Conservation (phyloP, 2,113 vertebrate species). For the Sarotherodon lohbergeri region DNA sequence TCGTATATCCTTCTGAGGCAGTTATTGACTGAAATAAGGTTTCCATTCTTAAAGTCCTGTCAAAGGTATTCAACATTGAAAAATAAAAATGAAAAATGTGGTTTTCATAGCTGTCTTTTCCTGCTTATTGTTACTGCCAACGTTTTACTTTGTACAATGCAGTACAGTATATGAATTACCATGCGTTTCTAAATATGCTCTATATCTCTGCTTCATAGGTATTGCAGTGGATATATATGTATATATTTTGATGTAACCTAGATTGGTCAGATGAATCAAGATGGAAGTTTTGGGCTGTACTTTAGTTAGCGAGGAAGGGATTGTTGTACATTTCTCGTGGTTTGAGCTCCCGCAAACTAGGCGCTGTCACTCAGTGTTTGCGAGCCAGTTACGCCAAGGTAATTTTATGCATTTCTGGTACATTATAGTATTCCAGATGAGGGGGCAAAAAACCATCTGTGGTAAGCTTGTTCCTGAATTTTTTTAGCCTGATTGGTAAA, state of each 20-base stretch:
- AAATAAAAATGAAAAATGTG: constrained; percentile 83
- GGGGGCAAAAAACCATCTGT: neutral
- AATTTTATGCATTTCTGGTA: neutral
- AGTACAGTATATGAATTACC: neutral
- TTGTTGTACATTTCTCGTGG: neutral
- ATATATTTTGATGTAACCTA: neutral
- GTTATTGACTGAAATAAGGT: constrained; percentile 82
- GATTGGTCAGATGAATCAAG: neutral
- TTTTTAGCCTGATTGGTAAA: neutral
- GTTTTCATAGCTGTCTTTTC: constrained; percentile 70
- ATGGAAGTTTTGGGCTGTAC: neutral
- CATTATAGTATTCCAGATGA: neutral
- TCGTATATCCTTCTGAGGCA: constrained; percentile 82
- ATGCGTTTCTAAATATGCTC: neutral
- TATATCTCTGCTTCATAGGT: neutral
- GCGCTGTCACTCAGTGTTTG: neutral
- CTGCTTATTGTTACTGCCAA: neutral
- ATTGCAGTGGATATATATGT: neutral
- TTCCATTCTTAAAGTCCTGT: constrained; percentile 88
- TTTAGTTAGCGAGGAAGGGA: neutral
- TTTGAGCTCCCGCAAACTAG: neutral
- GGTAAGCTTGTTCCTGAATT: neutral
- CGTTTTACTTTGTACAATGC: neutral
- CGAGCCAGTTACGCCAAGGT: neutral
- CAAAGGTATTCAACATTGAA: constrained; percentile 88